Evolutionary conservation across 2,888 invertebrate genomes (phyloP).

Genomic region (Notocelia uddmanniana): DNA sequence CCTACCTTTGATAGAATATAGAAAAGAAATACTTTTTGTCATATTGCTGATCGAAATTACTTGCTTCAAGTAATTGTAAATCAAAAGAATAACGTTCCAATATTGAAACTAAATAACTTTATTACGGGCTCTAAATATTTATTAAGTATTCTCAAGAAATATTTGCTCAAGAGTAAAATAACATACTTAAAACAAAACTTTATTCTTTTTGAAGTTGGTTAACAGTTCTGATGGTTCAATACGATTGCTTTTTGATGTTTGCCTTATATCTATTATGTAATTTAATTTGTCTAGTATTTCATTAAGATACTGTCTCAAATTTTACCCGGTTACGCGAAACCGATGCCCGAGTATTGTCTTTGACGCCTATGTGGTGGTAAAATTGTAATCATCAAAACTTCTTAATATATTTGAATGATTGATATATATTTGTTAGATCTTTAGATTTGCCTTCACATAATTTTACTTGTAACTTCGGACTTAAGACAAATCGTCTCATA

Average conservation of each 20-base stretch:
- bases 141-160: neutral
- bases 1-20: neutral
- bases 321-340: too few relatives aligned
- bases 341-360: too few relatives aligned
- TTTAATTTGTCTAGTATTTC: neutral
- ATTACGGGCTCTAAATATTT: neutral
- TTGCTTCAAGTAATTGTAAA: conserved; percentile 3
- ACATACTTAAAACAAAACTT: conserved; percentile 1
- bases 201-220: conserved; percentile 18
- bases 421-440: too few relatives aligned
- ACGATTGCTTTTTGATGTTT: neutral
- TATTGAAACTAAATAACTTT: conserved; percentile 5
- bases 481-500: conserved; percentile 19
- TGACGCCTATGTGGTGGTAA: too few relatives aligned
- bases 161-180: neutral
- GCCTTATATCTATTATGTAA: neutral
- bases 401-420: too few relatives aligned
- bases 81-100: conserved; percentile 15
- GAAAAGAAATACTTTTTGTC: neutral
- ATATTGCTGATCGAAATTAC: neutral
- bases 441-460: neutral
- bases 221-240: neutral
- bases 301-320: too few relatives aligned
- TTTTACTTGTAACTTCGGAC: conserved; percentile 14
- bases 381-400: too few relatives aligned